Evolutionary conservation across 2,888 invertebrate species (phyloP), one percentile per base, ranked within the genome.

Genomic region (Spisula solida): DNA sequence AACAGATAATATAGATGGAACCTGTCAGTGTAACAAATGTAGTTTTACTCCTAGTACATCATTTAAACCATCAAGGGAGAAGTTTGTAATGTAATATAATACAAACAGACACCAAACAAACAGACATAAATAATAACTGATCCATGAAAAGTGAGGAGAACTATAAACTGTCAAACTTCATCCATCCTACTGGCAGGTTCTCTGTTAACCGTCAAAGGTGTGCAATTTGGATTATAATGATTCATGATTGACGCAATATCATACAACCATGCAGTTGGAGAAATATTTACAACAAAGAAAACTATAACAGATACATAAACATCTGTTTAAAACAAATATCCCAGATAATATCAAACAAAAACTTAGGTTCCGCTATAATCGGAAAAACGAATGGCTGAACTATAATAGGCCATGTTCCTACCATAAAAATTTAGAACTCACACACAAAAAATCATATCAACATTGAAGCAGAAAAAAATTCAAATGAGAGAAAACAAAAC

Each of bases 21-120:
- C 14, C 78, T 56, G 79, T 85, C 85, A 78, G 78, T 79, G n/a
- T 56, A n/a, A 79, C 55, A 79, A 55, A 56, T 85, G 81, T 41
- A 60, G 34, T 81, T 81, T 75, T 66, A 48, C 56, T 47, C 25
- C 80, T 48, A 51, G 5, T 51, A 48, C 47, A 83, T 83, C 75
- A 83, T 29, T 18, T 18, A 48, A 51, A n/a, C 20, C 75, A 75
- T 31, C 25, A 51, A 51, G 83, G 75, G 75, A 75, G 75, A 75
- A 4, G 34, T 31, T 31, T 31, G 14, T 14, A 16, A 75, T 18
- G 31, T 29, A 75, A 25, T 34, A 31, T 31, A 75, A 75, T 66
- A 66, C 60, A 66, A 75, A 75, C 31, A 75, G 25, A 75, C 25
- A 34, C 31, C 0, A 31, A 66, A 75, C 0, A 75, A 75, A 34